These are phyloP conservation scores for Araneus ventricosus DNA, from an alignment of 1,140 invertebrate species.

Conservation along the genomic window DNA sequence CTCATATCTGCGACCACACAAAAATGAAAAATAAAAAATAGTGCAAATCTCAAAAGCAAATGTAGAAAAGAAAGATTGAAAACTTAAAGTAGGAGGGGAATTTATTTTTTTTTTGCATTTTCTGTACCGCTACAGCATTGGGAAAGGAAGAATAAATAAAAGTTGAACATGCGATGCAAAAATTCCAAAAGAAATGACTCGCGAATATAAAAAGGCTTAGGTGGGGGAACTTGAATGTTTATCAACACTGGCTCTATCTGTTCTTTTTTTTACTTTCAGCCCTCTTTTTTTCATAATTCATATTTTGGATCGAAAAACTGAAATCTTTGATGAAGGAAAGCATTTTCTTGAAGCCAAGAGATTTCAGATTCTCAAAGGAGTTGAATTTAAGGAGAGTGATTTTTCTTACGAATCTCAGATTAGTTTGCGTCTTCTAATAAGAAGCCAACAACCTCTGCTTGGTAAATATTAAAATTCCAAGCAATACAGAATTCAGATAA, in stretches of 20 bases:
- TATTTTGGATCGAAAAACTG: background rate
- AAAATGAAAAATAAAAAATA: background rate
- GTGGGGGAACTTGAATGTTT: background rate
- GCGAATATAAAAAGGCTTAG: background rate
- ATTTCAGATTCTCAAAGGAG: background rate
- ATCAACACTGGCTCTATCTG: background rate
- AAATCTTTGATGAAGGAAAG: background rate
- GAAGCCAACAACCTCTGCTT: too few species aligned
- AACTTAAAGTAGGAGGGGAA: background rate
- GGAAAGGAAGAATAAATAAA: background rate
- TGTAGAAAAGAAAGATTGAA: background rate
- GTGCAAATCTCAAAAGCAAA: background rate
- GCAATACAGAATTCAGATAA: too few species aligned
- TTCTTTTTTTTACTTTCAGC: background rate
- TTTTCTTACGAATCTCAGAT: background rate
- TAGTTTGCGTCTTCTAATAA: background rate
- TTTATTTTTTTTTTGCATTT: slow-evolving; percentile 30
- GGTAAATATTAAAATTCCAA: too few species aligned
- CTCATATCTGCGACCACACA: background rate
- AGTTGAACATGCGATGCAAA: slow-evolving; percentile 13
- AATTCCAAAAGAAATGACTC: background rate
- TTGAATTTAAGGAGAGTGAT: background rate
- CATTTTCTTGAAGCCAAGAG: background rate
- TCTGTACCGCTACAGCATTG: background rate
- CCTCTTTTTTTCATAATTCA: background rate